These are phyloP conservation scores for Marmota flaviventris DNA, from an alignment of 2,113 vertebrate species.

Conservation along the genomic window DNA sequence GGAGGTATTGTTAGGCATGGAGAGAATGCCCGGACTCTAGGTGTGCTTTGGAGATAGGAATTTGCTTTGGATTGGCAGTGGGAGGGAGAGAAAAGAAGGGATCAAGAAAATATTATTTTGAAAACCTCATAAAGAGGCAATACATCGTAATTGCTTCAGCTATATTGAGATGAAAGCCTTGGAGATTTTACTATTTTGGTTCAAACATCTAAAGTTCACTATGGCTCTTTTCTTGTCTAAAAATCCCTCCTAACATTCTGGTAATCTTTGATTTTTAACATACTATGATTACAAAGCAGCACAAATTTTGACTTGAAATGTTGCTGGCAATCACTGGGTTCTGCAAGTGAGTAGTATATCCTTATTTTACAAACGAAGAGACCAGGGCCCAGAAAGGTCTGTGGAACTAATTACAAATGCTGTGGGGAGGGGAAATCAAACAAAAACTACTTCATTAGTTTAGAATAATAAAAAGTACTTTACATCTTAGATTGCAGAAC, in stretches of 20 bases:
- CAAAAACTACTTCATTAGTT: constrained; percentile 46
- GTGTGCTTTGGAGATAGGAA: background rate
- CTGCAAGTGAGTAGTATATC: background rate
- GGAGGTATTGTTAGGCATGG: background rate
- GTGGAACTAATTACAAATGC: background rate
- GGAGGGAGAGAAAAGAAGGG: background rate
- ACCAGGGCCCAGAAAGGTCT: background rate
- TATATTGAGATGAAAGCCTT: background rate
- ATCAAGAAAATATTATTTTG: background rate
- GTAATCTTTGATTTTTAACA: constrained; percentile 12
- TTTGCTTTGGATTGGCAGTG: background rate
- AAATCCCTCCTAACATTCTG: background rate
- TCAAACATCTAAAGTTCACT: background rate
- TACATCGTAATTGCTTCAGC: background rate
- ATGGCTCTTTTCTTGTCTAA: constrained; percentile 21
- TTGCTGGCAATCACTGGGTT: background rate
- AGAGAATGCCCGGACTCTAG: background rate
- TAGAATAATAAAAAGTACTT: constrained; percentile 53
- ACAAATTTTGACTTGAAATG: background rate
- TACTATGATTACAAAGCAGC: background rate
- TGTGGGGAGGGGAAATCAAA: background rate
- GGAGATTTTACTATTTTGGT: background rate
- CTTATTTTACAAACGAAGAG: constrained; percentile 1
- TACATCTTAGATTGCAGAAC: constrained; percentile 18
- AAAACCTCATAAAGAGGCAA: background rate